A percentile compares a stretch with the other conserved stretches of the same genome.
phyloP scores from a whole-genome alignment of 2,888 invertebrate genomes.

The Hydrotaea cyrtoneurina region DNA sequence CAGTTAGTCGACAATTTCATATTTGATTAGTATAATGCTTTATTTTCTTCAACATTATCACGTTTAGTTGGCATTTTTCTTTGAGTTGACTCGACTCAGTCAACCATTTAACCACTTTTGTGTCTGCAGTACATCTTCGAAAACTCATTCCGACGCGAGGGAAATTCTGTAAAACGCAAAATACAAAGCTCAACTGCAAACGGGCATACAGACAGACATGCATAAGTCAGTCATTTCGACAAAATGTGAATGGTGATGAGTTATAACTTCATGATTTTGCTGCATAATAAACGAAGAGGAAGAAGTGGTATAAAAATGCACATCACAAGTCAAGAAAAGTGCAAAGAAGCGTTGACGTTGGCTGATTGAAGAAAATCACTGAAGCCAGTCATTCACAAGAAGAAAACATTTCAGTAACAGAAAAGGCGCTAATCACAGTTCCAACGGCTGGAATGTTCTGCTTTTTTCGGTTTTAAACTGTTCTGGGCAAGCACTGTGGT shows the following conservation, averaged over 20 bases:
- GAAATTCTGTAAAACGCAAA: conserved; percentile 37
- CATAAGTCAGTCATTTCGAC: conserved; percentile 53
- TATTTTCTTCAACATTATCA: conserved; percentile 53
- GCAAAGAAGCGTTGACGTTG: conserved; percentile 16
- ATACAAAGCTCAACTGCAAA: conserved; percentile 33
- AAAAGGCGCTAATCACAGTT: conserved; percentile 71
- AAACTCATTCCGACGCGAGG: conserved; percentile 35
- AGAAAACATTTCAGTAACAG: conserved; percentile 42
- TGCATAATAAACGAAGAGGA: neutral
- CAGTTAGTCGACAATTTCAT: conserved; percentile 67
- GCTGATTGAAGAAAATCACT: conserved; percentile 32
- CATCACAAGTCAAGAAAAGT: conserved; percentile 20
- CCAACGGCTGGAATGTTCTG: conserved; percentile 40
- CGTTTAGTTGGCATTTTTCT: conserved; percentile 19
- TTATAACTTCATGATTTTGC: conserved; percentile 53
- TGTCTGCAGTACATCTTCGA: conserved; percentile 1
- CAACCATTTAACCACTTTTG: conserved; percentile 51
- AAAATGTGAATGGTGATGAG: conserved; percentile 52
- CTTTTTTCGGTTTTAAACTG: conserved; percentile 33
- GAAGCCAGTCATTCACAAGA: conserved; percentile 25
- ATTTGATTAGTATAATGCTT: conserved; percentile 66
- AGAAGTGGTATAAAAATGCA: conserved; percentile 37
- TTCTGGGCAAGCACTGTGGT: conserved; percentile 17
- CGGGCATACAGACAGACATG: conserved; percentile 37
- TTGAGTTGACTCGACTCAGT: conserved; percentile 52